A percentile compares a stretch with the other conserved stretches of the same genome.
Evolutionary conservation across 2,797 vertebrate genomes (phyloP).

Genomic region (Argyrosomus regius): DNA sequence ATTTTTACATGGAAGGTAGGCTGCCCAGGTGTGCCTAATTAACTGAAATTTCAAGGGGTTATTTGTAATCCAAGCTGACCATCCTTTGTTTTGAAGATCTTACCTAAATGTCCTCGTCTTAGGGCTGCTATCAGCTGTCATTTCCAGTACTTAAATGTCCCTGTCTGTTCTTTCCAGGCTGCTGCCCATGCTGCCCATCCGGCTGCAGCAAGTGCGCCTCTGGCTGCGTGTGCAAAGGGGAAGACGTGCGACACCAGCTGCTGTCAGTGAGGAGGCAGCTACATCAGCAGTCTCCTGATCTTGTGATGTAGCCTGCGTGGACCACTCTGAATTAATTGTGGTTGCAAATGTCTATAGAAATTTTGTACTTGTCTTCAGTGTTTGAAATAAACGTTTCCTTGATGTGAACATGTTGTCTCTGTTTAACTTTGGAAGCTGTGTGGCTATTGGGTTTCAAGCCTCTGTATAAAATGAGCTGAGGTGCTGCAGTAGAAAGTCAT

Average conservation of each 20-base stretch:
- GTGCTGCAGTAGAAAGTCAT: neutral
- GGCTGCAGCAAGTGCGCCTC: constrained; percentile 93
- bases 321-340: neutral
- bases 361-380: constrained; percentile 37
- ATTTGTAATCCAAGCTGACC: neutral
- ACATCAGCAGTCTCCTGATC: neutral
- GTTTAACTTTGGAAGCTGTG: neutral
- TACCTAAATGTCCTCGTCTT: neutral
- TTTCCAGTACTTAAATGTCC: neutral
- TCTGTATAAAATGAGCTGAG: neutral
- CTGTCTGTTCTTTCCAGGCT: constrained; percentile 70
- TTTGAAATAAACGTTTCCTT: constrained; percentile 53
- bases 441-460: neutral
- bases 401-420: neutral
- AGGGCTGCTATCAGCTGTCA: neutral
- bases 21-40: neutral
- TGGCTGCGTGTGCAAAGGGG: constrained; percentile 93
- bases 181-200: constrained; percentile 90
- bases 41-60: too few relatives aligned
- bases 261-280: constrained; percentile 85
- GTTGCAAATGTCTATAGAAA: neutral
- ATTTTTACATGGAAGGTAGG: rapidly evolving
- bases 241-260: constrained; percentile 88
- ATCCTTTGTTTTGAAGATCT: neutral
- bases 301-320: neutral